A percentile compares a stretch with the other conserved stretches of the same genome.
phyloP scores from a whole-genome alignment of 2,888 invertebrate genomes.

The Temnothorax unifasciatus region DNA sequence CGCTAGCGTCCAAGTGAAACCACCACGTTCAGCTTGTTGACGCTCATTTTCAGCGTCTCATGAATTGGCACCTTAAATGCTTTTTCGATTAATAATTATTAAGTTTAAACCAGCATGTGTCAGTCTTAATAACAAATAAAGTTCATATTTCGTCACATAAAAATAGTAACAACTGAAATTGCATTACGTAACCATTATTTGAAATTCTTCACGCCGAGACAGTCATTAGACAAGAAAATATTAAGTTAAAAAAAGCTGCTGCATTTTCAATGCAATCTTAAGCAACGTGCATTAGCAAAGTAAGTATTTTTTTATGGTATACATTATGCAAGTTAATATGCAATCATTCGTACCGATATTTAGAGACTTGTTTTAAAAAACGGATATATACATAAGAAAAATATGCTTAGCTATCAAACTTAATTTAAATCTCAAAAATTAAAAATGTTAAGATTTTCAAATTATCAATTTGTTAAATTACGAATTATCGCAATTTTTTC shows the following conservation, averaged over 20 bases:
- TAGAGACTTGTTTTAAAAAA: not conserved
- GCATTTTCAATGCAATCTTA: conserved; percentile 4
- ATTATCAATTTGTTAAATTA: not conserved
- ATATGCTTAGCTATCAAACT: not conserved
- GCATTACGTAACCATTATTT: conserved; percentile 1
- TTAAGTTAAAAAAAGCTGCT: conserved; percentile 8
- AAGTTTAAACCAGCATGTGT: too few species aligned
- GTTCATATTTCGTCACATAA: conserved; percentile 9
- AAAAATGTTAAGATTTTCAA: not conserved
- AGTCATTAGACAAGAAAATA: not conserved
- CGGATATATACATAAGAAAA: not conserved
- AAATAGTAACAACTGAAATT: not conserved
- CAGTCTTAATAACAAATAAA: not conserved
- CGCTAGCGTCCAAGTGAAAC: too few species aligned
- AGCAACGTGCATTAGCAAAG: conserved; percentile 3
- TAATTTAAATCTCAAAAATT: not conserved
- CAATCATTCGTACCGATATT: not conserved
- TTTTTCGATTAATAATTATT: too few species aligned
- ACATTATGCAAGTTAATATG: not conserved
- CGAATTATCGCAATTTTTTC: not conserved
- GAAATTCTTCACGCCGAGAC: not conserved
- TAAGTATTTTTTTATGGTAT: not conserved
- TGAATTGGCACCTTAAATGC: too few species aligned
- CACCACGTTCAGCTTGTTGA: too few species aligned
- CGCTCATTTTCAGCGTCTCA: too few species aligned